These are phyloP conservation scores for Muraenolepis orangiensis DNA, from an alignment of 2,797 vertebrate species.

Conservation along the genomic window DNA sequence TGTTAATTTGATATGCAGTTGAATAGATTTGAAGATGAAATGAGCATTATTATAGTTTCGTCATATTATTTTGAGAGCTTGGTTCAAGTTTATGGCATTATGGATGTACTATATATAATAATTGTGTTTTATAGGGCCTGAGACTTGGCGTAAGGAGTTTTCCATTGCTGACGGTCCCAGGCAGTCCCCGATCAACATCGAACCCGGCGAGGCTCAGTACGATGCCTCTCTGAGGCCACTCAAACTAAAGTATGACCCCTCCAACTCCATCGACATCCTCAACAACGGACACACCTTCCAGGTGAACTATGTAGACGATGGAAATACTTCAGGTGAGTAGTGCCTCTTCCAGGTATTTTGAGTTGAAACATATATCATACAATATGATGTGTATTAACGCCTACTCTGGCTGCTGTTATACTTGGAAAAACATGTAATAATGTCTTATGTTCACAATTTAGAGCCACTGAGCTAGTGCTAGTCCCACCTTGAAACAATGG, in stretches of 20 bases:
- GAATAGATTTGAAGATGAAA: background rate
- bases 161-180: conserved; percentile 83
- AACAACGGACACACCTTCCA: conserved; percentile 92
- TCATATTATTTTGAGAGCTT: background rate
- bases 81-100: background rate
- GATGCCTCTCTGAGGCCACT: conserved; percentile 80
- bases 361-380: background rate
- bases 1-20: background rate
- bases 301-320: conserved; percentile 86
- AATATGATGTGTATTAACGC: background rate
- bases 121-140: conserved; percentile 75
- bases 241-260: conserved; percentile 79
- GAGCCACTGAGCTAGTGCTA: background rate
- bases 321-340: conserved; percentile 86
- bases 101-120: background rate
- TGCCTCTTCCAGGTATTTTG: background rate
- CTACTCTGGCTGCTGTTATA: background rate
- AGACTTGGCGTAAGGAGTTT: conserved; percentile 79
- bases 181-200: conserved; percentile 93
- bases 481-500: background rate
- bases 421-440: background rate
- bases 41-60: background rate
- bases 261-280: conserved; percentile 80
- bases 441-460: background rate
- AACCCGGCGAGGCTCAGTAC: conserved; percentile 76